Evolutionary conservation across 2,113 vertebrate species (phyloP).

Genomic region (Paraplagusia blochii): DNA sequence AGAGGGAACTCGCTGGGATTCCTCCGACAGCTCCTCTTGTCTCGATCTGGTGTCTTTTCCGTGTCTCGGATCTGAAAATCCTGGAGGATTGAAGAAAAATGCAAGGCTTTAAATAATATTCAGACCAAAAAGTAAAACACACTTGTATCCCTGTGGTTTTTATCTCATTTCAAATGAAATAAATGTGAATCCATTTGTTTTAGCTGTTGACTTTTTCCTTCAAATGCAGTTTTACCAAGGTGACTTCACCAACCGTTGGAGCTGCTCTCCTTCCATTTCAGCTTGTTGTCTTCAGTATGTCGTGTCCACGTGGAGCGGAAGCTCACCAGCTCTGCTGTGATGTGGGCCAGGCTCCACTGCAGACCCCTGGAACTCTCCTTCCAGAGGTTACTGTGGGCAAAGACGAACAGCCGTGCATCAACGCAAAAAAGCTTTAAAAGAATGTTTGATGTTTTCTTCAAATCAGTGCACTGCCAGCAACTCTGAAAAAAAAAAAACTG

Average conservation of each 20-base stretch:
- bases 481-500: too few species aligned
- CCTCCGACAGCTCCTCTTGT: slow-evolving; percentile 44
- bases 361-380: slow-evolving; percentile 86
- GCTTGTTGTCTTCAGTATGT: slow-evolving; percentile 92
- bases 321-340: slow-evolving; percentile 85
- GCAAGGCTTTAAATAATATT: slow-evolving; percentile 8
- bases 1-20: slow-evolving; percentile 29
- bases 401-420: slow-evolving; percentile 1
- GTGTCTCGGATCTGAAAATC: slow-evolving; percentile 57
- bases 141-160: slow-evolving; percentile 4
- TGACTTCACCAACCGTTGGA: slow-evolving; percentile 76
- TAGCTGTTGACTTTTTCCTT: too few species aligned
- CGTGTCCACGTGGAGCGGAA: slow-evolving; percentile 89
- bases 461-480: too few species aligned
- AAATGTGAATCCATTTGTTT: too few species aligned
- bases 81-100: slow-evolving; percentile 47
- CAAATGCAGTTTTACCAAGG: background rate
- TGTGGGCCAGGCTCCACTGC: slow-evolving; percentile 82
- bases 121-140: slow-evolving; percentile 21
- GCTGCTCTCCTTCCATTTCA: slow-evolving; percentile 89
- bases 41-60: slow-evolving; percentile 38
- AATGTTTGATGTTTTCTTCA: too few species aligned
- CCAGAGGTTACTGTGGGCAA: slow-evolving; percentile 79
- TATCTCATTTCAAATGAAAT: too few species aligned
- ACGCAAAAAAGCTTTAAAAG: too few species aligned